phyloP scores from a whole-genome alignment of 2,888 invertebrate genomes.

The Portevinia maculata region DNA sequence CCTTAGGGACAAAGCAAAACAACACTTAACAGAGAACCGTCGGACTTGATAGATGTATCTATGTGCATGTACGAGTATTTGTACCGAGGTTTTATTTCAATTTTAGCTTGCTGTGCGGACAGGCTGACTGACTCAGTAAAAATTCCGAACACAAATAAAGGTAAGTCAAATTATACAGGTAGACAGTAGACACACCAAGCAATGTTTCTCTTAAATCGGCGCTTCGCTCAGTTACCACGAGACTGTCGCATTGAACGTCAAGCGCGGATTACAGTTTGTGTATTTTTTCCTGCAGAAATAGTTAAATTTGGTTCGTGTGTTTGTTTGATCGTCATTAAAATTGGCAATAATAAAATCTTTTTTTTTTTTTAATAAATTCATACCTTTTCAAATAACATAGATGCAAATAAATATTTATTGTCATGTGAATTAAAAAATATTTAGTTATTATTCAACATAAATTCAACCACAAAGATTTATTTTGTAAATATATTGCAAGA shows the following conservation, averaged over 20 bases:
- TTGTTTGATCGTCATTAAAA: constrained; percentile 9
- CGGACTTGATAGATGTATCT: constrained; percentile 14
- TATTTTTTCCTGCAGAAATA: constrained; percentile 20
- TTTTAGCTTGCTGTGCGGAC: constrained; percentile 45
- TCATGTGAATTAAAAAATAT: too few relatives aligned
- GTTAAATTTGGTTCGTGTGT: constrained; percentile 42
- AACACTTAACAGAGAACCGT: too few relatives aligned
- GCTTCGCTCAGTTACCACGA: constrained; percentile 55
- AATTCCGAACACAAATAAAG: constrained; percentile 61
- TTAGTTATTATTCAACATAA: not conserved
- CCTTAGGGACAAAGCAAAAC: constrained; percentile 15
- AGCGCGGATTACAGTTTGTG: constrained; percentile 51
- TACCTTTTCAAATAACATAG: too few relatives aligned
- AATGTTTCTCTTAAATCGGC: constrained; percentile 57
- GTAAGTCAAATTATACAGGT: constrained; percentile 39
- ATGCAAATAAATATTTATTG: too few relatives aligned
- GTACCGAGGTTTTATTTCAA: constrained; percentile 32
- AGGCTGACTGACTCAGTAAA: constrained; percentile 61
- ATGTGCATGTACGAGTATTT: constrained; percentile 12
- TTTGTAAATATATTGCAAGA: not conserved
- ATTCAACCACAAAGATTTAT: not conserved
- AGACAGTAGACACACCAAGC: constrained; percentile 9
- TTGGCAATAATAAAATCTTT: not conserved
- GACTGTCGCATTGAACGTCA: constrained; percentile 61
- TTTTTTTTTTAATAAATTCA: not conserved